Evolutionary conservation across 1,140 invertebrate genomes (phyloP), one percentile per base, ranked within the genome.

Genomic region (Drosophila pectinifera): DNA sequence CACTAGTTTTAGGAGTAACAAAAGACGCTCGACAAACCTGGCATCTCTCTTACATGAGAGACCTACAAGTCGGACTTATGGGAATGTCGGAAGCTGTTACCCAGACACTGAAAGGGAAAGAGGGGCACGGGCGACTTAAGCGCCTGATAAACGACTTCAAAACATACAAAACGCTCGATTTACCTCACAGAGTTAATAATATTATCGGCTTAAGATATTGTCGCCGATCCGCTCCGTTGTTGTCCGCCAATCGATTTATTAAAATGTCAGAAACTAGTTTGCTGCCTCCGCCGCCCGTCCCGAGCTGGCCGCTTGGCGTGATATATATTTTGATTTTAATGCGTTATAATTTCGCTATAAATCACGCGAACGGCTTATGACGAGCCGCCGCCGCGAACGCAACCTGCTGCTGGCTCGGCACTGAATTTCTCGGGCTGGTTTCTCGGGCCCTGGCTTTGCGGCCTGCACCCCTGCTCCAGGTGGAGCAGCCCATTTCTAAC

Each of bases 261-360:
- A 90, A 90, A 90, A 85, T 74, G 85, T 90, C 85, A 79, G 49
- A 90, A 90, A 90, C 85, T 82, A 85, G 78, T 90, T 88, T 72
- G 65, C 48, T 48, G 58, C 78, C 62, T 82, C 51, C 54, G 18
- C 36, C 38, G 20, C 14, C 58, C n/a, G 39, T 46, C 41, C 48
- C 18, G 28, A 8, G 28, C 11, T n/a, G 28, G 58, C 48, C 56
- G 38, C 42, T 58, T 64, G 67, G 78, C 81, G 63, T 73, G 54
- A 67, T 73, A 78, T 85, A 78, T 80, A 88, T 91, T 88, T 79
- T 84, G 82, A 80, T 83, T 81, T 88, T 89, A 91, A 91, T 91
- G 69, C 85, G 77, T 83, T 88, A 91, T 91, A 91, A 91, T 91
- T 91, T 88, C 34, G 65, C 83, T 78, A 91, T 91, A 91, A 91